A percentile compares a stretch with the other conserved stretches of the same genome.
These are phyloP conservation scores for Etheostoma nigrum DNA, from an alignment of 2,797 vertebrate genomes.

Conservation along the genomic window DNA sequence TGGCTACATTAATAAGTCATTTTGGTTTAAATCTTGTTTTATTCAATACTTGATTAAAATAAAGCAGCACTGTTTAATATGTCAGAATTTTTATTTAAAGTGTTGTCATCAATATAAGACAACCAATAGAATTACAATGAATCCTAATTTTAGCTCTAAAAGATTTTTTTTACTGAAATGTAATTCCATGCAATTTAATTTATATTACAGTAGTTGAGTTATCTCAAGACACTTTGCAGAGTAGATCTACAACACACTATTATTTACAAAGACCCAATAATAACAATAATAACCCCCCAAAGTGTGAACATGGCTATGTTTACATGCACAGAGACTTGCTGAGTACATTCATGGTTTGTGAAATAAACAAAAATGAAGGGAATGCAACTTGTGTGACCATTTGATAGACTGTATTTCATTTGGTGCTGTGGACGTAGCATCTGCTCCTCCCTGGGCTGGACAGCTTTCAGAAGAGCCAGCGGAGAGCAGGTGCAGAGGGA, in stretches of 20 bases:
- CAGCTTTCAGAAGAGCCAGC: conserved; percentile 39
- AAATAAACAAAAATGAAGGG: background rate
- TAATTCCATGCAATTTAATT: too few species aligned
- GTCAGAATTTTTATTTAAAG: background rate
- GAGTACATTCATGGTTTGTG: background rate
- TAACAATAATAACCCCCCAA: too few species aligned
- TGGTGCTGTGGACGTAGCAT: background rate
- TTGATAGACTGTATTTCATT: background rate
- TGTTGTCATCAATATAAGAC: background rate
- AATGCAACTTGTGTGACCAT: background rate
- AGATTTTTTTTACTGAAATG: background rate
- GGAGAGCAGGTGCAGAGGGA: conserved; percentile 39
- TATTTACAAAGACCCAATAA: too few species aligned
- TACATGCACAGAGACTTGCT: background rate
- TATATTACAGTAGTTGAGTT: too few species aligned
- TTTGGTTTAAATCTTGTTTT: too few species aligned
- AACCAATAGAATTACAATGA: background rate
- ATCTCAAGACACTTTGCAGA: too few species aligned
- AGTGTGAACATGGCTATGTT: background rate
- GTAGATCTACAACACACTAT: too few species aligned
- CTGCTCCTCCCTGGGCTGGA: conserved; percentile 25
- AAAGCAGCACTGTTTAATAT: background rate
- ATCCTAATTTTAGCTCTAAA: background rate
- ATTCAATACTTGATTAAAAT: too few species aligned
- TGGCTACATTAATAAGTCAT: too few species aligned